These are phyloP conservation scores for Calyptommatus sinebrachiatus DNA, from an alignment of 2,113 vertebrate genomes.

Conservation along the genomic window DNA sequence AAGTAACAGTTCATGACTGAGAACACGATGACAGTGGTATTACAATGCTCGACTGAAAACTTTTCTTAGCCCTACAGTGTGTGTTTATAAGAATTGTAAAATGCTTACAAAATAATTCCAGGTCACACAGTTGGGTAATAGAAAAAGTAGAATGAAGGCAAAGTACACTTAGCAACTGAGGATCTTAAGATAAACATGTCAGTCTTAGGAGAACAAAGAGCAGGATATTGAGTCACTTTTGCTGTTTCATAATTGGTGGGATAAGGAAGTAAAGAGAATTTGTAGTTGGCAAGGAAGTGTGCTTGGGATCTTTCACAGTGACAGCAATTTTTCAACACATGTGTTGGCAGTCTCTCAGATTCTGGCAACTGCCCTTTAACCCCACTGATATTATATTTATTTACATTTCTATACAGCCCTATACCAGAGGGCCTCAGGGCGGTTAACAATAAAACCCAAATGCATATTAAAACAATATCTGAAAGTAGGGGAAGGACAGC, in stretches of 20 bases:
- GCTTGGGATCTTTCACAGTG: not conserved
- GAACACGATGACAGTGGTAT: not conserved
- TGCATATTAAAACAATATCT: no score
- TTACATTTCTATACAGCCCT: no score
- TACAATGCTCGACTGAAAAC: not conserved
- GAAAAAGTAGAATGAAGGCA: constrained; percentile 2
- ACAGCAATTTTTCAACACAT: not conserved
- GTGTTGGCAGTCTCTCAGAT: not conserved
- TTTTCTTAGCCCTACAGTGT: not conserved
- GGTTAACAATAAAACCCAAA: no score
- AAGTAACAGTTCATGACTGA: not conserved
- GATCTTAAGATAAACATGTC: not conserved
- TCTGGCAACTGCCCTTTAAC: not conserved
- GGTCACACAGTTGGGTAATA: constrained; percentile 33
- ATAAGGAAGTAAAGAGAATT: not conserved
- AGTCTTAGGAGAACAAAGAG: constrained; percentile 24
- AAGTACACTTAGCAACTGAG: constrained; percentile 8
- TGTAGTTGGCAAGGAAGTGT: not conserved
- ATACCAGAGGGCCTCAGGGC: no score
- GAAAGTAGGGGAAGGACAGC: no score
- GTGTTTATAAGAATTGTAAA: not conserved
- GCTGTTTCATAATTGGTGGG: not conserved
- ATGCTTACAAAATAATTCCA: constrained; percentile 51
- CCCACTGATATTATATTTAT: no score
- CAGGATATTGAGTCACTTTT: not conserved